These are phyloP conservation scores for Chaenogobius annularis DNA, from an alignment of 2,113 vertebrate species.

Conservation along the genomic window DNA sequence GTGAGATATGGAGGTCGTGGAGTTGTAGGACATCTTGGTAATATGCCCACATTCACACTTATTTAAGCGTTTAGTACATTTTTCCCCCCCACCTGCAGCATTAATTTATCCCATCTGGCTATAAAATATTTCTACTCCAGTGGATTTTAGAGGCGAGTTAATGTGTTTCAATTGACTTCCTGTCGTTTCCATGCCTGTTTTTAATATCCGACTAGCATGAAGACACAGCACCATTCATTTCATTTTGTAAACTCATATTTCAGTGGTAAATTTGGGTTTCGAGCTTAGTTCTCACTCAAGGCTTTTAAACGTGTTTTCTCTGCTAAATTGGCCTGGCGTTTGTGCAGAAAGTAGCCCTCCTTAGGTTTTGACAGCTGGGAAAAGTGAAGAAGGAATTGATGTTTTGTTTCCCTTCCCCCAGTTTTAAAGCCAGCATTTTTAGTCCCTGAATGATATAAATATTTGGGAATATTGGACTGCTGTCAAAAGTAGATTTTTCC, in stretches of 20 bases:
- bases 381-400: constrained; percentile 33
- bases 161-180: constrained; percentile 9
- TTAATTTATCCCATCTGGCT: constrained; percentile 71
- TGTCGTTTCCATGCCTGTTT: constrained; percentile 9
- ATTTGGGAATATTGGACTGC: constrained; percentile 20
- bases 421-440: constrained; percentile 15
- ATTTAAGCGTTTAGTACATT: constrained; percentile 48
- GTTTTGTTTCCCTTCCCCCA: constrained; percentile 51
- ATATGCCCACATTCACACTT: constrained; percentile 4
- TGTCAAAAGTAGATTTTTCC: background rate
- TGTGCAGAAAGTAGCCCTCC: constrained; percentile 2
- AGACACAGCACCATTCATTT: constrained; percentile 11
- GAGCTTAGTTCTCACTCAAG: background rate
- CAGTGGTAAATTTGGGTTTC: background rate
- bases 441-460: constrained; percentile 46
- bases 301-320: background rate
- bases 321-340: constrained; percentile 10
- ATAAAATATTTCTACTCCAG: constrained; percentile 55
- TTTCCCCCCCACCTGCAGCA: constrained; percentile 52
- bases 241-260: background rate
- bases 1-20: constrained; percentile 35
- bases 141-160: constrained; percentile 24
- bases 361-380: constrained; percentile 56
- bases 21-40: no score
- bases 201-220: constrained; percentile 18